Evolutionary conservation across 2,113 vertebrate genomes (phyloP).

Genomic region (Aleadryas rufinucha): DNA sequence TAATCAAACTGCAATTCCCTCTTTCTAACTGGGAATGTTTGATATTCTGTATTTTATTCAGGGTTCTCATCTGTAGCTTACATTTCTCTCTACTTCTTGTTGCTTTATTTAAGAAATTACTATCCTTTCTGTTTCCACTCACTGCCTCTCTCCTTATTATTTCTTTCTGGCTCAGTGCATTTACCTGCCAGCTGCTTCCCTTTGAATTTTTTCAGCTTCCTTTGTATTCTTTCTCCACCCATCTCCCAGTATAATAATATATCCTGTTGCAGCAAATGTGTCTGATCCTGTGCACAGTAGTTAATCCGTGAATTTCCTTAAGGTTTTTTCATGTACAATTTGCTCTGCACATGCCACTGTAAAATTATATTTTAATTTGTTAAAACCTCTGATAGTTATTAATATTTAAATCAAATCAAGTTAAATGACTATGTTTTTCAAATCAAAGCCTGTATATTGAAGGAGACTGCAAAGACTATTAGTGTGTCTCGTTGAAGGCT

Average conservation of each 20-base stretch:
- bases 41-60: background rate
- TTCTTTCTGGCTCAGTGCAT: slow-evolving; percentile 52
- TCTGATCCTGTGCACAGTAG: slow-evolving; percentile 28
- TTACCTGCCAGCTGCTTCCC: slow-evolving; percentile 53
- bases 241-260: slow-evolving; percentile 53
- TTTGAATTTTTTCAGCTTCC: slow-evolving; percentile 56
- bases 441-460: slow-evolving; percentile 41
- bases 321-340: slow-evolving; percentile 32
- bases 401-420: slow-evolving; percentile 60
- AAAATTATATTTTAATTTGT: slow-evolving; percentile 64
- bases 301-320: slow-evolving; percentile 55
- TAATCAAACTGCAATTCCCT: background rate
- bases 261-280: slow-evolving; percentile 53
- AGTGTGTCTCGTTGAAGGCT: background rate
- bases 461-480: background rate
- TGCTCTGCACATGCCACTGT: slow-evolving; percentile 19
- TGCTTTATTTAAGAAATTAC: slow-evolving; percentile 60
- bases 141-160: slow-evolving; percentile 49
- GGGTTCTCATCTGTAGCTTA: background rate
- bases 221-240: slow-evolving; percentile 60
- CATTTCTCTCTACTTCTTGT: slow-evolving; percentile 19
- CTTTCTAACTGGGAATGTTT: background rate
- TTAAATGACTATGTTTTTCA: slow-evolving; percentile 48
- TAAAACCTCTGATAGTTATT: slow-evolving; percentile 53
- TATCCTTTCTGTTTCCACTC: slow-evolving; percentile 25